Base-by-base conservation (phyloP, 2,888 invertebrate species). In the Acleris cristana region DNA sequence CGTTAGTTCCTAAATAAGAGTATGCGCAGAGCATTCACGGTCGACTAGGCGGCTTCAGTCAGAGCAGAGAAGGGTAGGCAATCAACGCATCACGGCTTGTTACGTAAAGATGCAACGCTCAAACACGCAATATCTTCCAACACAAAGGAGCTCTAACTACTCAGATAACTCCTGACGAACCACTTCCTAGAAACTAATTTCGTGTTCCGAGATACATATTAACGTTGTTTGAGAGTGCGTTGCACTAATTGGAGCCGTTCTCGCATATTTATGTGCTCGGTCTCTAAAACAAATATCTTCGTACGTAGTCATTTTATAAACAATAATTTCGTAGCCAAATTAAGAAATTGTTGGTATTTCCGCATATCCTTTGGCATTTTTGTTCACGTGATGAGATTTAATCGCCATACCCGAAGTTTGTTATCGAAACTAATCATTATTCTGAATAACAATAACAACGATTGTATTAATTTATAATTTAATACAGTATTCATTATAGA, bases 21-120 rank as follows among this genome's bases (percentile, higher is more conserved):
- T 16, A 56, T 21, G 48, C 18, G 58, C 48, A 53, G 53, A 53
- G 48, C 30, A 55, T 64, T 70, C 69, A 70, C 62, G 66, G 68
- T 57, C 60, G 65, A 60, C 26, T 52, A 66, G 61, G 16, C 58
- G 58, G 67, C 70, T 69, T 70, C 57, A 57, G 52, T 69, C 57
- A 52, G 52, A 30, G 18, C 26, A 26, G 54, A 48, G 23, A 23
- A 44, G 57, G 57, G 44, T 40, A n/a, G 4, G 65, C 48, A 23
- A 52, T 26, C 30, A 45, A 60, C 34, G 51, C 56, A 48, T 56
- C 45, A 56, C 52, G 21, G 48, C 58, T 51, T 18, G 23, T 66
- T 57, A 57, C 53, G 53, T 48, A 53, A 66, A 53, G 52, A 52
- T 48, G 66, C 45, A 34, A 23, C 57, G 57, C 51, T 58, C 18